Base-by-base conservation (phyloP, 2,113 vertebrate species). In the Colaptes auratus region DNA sequence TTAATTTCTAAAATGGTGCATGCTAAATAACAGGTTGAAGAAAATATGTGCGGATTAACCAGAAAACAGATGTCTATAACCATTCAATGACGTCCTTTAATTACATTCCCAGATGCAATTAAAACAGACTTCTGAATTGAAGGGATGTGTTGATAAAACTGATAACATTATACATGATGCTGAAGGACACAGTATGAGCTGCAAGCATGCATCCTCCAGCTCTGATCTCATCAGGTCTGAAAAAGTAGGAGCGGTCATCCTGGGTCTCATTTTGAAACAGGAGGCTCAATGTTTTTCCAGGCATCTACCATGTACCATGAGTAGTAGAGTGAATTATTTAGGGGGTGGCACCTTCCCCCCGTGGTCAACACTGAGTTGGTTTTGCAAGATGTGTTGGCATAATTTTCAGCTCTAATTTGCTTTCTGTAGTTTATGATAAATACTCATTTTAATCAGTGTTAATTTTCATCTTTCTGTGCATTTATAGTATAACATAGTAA, bases 51-150 rank as follows among this genome's bases (percentile, higher is more conserved):
- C 50, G 58, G 52, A 86, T 93, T 92, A 91, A 95, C 75, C 91
- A 92, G 92, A 94, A 96, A 92, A 92, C 89, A 94, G 93, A 93
- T 93, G 91, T 92, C 89, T 93, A 53, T 85, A 95, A 90, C 75
- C 58, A 87, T 65, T 88, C 65, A 3, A 5, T 93, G 78, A 78
- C 10, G 36, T 91, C 66, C 46, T 86, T 78, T 93, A 95, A 96
- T 82, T 91, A 82, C 92, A 95, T 96, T 94, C 69, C 91, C 95
- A 96, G 88, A 70, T 21, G 35, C 78, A 89, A 86, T 89, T 94
- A 89, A 83, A 95, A 48, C 76, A 92, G 90, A 73, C 65, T 79
- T 70, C 92, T 92, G 89, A 64, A 58, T 96, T 82, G 88, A 91
- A 58, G 93, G 94, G 94, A 95, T 91, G 65, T 96, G 53, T 90